Evolutionary conservation across 2,797 vertebrate species (phyloP), one percentile per base, ranked within the genome.

Genomic region (Vultur gryphus): DNA sequence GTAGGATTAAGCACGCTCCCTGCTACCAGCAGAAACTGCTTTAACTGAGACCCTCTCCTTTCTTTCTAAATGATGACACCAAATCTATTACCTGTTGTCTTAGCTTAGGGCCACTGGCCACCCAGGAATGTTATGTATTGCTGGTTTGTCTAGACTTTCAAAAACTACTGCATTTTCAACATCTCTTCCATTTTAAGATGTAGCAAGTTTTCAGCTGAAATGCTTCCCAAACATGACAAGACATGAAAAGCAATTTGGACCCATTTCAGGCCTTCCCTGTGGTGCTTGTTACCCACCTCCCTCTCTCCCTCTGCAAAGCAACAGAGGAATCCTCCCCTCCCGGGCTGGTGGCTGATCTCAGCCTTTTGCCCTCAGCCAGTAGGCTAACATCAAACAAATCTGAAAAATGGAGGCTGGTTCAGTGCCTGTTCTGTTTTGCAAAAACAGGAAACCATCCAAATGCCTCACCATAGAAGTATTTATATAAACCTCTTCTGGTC

Each of bases 61-160:
- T 18, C 13, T 58, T 89, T 67, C 49, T 61, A 78, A 75, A 71
- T 12, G 24, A 51, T 41, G 64, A 21, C 43, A 61, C 26, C n/a
- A 61, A 44, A 48, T 35, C 67, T 72, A 16, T 43, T 62, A 39
- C 18, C 23, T 57, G 20, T 28, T 55, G 10, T 39, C 64, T 44
- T 62, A 73, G 29, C 13, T 51, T 39, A 59, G 59, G 31, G 43
- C 10, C 35, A 49, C 46, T 11, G 13, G 16, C 69, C 37, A 71
- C 24, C n/a, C 37, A 64, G 29, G 23, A 44, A 11, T 3, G 5
- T 66, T n/a, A 48, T 3, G 9, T 8, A 25, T 31, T 0, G 0
- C 52, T 7, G 1, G 7, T 67, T 71, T 64, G 23, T 52, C 48
- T 54, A 8, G 51, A 21, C 55, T 88, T n/a, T 59, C n/a, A 65